Percentiles rank a stretch among this genome's conserved stretches.
Evolutionary conservation across 2,888 invertebrate species (phyloP).

Genomic region (Drosophila vallismaia): DNA sequence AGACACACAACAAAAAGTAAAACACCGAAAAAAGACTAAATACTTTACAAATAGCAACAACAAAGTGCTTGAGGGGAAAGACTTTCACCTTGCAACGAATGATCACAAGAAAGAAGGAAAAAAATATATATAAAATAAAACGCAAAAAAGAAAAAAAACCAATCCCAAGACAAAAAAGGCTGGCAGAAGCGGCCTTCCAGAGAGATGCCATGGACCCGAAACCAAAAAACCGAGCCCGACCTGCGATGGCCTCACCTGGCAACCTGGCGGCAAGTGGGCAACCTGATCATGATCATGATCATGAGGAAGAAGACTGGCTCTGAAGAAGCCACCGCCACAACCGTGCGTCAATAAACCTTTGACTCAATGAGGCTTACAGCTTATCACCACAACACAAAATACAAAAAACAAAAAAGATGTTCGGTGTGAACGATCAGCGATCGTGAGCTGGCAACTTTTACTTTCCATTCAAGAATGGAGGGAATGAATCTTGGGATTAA

Average conservation of each 20-base stretch:
- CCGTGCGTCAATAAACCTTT: slow-evolving; percentile 74
- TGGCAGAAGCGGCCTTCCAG: slow-evolving; percentile 68
- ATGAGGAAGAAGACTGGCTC: slow-evolving; percentile 17
- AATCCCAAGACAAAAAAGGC: slow-evolving; percentile 19
- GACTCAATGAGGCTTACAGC: slow-evolving; percentile 63
- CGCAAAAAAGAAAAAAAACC: slow-evolving; percentile 20
- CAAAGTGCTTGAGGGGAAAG: slow-evolving; percentile 76
- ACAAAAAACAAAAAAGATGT: slow-evolving; percentile 22
- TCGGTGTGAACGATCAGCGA: slow-evolving; percentile 45
- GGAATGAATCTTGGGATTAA: slow-evolving; percentile 50
- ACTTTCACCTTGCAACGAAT: slow-evolving; percentile 76
- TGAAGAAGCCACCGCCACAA: slow-evolving; percentile 33
- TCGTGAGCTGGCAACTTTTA: slow-evolving; percentile 69
- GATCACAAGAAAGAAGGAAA: slow-evolving; percentile 41
- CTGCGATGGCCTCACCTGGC: slow-evolving; percentile 35
- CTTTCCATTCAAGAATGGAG: slow-evolving; percentile 69
- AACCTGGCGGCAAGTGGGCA: slow-evolving; percentile 56
- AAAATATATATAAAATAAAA: slow-evolving; percentile 18
- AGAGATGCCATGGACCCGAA: slow-evolving; percentile 61
- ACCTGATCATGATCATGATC: slow-evolving; percentile 52
- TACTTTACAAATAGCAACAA: slow-evolving; percentile 61
- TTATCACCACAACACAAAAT: slow-evolving; percentile 49
- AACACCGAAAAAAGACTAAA: slow-evolving; percentile 65
- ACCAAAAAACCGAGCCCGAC: slow-evolving; percentile 32
- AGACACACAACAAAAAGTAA: slow-evolving; percentile 58